These are phyloP conservation scores for Eupithecia inturbata DNA, from an alignment of 2,888 invertebrate genomes.

Conservation along the genomic window DNA sequence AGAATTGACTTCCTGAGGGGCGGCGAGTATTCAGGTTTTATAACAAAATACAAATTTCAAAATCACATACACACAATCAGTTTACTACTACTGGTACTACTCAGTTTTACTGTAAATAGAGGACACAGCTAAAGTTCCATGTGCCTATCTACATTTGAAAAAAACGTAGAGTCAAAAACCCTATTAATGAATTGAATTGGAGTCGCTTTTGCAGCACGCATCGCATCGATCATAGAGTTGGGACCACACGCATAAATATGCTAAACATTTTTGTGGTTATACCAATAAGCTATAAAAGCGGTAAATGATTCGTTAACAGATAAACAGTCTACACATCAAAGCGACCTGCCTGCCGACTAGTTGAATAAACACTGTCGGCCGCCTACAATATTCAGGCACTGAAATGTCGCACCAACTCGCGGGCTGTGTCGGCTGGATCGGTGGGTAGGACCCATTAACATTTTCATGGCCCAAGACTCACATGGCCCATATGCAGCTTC, in stretches of 20 bases:
- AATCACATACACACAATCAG: no score
- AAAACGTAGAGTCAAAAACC: constrained; percentile 34
- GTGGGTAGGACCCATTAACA: no score
- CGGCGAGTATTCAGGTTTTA: no score
- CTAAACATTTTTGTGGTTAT: not conserved
- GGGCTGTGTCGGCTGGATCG: no score
- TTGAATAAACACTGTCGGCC: not conserved
- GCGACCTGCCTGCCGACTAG: not conserved
- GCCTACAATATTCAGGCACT: no score
- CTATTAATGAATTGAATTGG: constrained; percentile 39
- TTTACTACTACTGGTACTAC: not conserved
- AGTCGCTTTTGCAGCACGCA: constrained; percentile 39
- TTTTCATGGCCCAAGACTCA: no score
- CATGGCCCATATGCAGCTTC: no score
- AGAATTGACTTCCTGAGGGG: no score
- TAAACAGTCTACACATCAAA: not conserved
- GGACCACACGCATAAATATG: not conserved
- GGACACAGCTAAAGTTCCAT: not conserved
- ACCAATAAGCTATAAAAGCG: not conserved
- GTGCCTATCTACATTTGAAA: not conserved
- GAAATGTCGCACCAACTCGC: no score
- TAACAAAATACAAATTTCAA: not conserved
- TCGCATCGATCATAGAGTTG: constrained; percentile 1
- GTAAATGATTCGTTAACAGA: not conserved
- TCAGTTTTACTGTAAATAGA: not conserved